These are phyloP conservation scores for Luperina testacea DNA, from an alignment of 2,888 invertebrate genomes.

Conservation along the genomic window DNA sequence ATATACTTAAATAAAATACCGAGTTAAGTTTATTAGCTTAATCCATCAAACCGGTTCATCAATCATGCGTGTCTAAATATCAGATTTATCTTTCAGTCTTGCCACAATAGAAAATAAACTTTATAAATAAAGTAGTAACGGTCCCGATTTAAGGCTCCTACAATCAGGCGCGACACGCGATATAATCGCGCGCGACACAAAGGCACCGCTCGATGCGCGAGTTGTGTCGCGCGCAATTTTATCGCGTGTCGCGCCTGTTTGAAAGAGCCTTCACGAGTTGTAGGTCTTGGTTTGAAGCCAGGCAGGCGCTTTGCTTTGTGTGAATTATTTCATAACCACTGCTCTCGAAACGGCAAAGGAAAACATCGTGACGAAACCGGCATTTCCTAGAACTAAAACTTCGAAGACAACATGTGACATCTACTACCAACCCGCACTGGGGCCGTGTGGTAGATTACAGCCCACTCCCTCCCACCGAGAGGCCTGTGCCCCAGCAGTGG, in stretches of 20 bases:
- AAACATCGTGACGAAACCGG: not conserved
- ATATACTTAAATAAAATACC: not conserved
- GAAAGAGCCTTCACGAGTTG: not conserved
- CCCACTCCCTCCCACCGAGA: not conserved
- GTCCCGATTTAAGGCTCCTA: no score
- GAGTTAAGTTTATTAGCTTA: constrained; percentile 14
- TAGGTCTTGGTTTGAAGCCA: not conserved
- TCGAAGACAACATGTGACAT: not conserved
- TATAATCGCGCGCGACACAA: no score
- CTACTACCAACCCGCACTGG: not conserved
- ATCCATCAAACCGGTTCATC: constrained; percentile 37
- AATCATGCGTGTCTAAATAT: constrained; percentile 38
- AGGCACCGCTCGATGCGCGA: no score
- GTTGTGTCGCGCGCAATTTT: no score
- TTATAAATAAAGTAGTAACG: not conserved
- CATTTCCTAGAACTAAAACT: not conserved
- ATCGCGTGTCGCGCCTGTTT: no score
- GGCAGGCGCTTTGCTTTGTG: not conserved
- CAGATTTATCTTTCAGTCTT: constrained; percentile 24
- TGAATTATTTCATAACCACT: not conserved
- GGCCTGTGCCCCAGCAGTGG: not conserved
- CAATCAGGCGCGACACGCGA: no score
- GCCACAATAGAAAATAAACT: constrained; percentile 18
- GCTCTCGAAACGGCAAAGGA: not conserved
- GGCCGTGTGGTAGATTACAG: not conserved